Evolutionary conservation across 2,113 vertebrate genomes (phyloP).

Genomic region (Coptodon bakossiorum): DNA sequence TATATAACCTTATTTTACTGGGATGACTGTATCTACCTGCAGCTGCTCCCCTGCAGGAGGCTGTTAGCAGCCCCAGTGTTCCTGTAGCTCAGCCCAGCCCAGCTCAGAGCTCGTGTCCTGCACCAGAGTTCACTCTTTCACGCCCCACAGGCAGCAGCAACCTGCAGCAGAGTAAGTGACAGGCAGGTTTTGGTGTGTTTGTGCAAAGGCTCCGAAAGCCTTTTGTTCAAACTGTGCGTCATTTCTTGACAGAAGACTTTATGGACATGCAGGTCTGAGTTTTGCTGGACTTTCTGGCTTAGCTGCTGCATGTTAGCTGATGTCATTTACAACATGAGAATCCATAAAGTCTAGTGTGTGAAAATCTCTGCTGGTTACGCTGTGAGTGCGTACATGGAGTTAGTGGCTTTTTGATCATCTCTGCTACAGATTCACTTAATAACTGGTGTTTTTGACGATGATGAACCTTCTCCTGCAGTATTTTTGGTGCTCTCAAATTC

Average conservation of each 20-base stretch:
- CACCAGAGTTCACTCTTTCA: slow-evolving; percentile 69
- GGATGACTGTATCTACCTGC: slow-evolving; percentile 55
- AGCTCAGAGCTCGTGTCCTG: slow-evolving; percentile 69
- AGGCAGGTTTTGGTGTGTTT: not conserved
- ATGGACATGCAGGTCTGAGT: not conserved
- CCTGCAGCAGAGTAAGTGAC: slow-evolving; percentile 61
- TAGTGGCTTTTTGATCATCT: not conserved
- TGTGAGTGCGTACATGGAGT: not conserved
- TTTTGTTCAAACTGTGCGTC: not conserved
- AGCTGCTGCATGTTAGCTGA: not conserved
- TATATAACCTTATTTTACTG: not conserved
- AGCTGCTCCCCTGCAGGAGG: slow-evolving; percentile 76
- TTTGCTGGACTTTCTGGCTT: not conserved
- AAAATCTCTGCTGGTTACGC: not conserved
- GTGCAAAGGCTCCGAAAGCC: not conserved
- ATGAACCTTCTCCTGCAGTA: not conserved
- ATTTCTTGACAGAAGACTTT: not conserved
- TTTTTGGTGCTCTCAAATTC: not conserved
- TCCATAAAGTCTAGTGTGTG: not conserved
- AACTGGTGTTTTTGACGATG: not conserved
- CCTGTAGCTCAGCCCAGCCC: slow-evolving; percentile 75
- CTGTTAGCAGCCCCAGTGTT: slow-evolving; percentile 55
- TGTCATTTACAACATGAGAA: not conserved
- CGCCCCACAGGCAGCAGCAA: slow-evolving; percentile 61
- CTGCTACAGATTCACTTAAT: not conserved